These are phyloP conservation scores for Odontomachus brunneus DNA, from an alignment of 1,140 invertebrate species.

Conservation along the genomic window DNA sequence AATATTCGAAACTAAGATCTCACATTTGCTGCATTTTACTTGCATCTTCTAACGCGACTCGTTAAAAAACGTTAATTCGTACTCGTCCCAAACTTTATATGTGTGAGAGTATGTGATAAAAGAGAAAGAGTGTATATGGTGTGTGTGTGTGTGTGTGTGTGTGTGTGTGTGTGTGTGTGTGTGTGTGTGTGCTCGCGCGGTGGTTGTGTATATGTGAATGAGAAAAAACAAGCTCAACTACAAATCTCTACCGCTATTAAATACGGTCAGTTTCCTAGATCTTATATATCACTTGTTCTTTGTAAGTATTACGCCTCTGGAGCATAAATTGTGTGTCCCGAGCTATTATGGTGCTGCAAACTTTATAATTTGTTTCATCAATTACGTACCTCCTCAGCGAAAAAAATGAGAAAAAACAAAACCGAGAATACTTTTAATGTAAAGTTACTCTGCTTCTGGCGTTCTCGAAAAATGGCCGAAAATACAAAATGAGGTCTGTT, in stretches of 20 bases:
- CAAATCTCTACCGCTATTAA: conserved; percentile 46
- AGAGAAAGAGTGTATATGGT: not conserved
- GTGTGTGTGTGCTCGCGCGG: not conserved
- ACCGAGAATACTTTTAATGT: conserved; percentile 20
- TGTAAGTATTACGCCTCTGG: conserved; percentile 60
- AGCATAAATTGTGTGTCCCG: conserved; percentile 17
- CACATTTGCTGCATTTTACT: conserved; percentile 62
- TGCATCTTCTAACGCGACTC: conserved; percentile 37
- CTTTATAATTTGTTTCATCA: conserved; percentile 65
- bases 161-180: not conserved
- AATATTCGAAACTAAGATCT: not conserved
- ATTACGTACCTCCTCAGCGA: conserved; percentile 37
- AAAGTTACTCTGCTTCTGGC: conserved; percentile 40
- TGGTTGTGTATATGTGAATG: not conserved
- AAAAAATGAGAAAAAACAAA: conserved; percentile 19
- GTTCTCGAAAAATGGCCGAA: conserved; percentile 21
- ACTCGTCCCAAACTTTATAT: conserved; percentile 49
- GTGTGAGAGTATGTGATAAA: conserved; percentile 54
- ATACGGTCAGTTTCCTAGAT: conserved; percentile 37
- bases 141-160: not conserved
- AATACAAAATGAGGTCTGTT: conserved; percentile 35
- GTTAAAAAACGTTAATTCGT: conserved; percentile 41
- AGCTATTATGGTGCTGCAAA: conserved; percentile 71
- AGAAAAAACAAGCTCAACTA: conserved; percentile 56
- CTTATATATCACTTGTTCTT: conserved; percentile 68